These are phyloP conservation scores for Tribolium freemani DNA, from an alignment of 2,888 invertebrate genomes.

Conservation along the genomic window DNA sequence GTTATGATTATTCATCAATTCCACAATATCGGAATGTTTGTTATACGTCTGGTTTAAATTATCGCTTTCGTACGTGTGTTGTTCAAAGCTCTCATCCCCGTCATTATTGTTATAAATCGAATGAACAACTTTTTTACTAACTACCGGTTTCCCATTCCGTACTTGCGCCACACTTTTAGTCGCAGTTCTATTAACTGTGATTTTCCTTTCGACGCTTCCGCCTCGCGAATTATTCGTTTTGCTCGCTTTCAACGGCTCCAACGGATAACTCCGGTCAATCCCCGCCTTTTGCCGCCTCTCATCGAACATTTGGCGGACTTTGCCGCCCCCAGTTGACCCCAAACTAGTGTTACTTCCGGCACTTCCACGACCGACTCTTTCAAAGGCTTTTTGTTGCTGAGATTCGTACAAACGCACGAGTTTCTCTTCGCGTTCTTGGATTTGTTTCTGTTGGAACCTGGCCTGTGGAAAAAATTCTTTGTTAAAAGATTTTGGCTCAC, in stretches of 20 bases:
- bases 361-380: slow-evolving; percentile 71
- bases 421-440: slow-evolving; percentile 85
- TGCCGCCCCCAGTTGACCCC: slow-evolving; percentile 51
- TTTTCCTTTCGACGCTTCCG: slow-evolving; percentile 64
- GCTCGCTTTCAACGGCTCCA: slow-evolving; percentile 77
- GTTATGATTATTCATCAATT: slow-evolving; percentile 67
- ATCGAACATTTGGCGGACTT: slow-evolving; percentile 89
- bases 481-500: slow-evolving; percentile 1
- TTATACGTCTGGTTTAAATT: slow-evolving; percentile 25
- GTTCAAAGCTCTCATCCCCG: slow-evolving; percentile 61
- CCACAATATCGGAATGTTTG: slow-evolving; percentile 61
- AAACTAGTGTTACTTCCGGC: slow-evolving; percentile 60
- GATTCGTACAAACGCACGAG: slow-evolving; percentile 79
- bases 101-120: slow-evolving; percentile 64
- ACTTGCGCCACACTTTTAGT: slow-evolving; percentile 65
- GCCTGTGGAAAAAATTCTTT: slow-evolving; percentile 73
- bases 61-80: slow-evolving; percentile 56
- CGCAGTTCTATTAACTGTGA: slow-evolving; percentile 56
- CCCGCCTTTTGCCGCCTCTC: slow-evolving; percentile 83
- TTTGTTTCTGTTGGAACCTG: slow-evolving; percentile 85
- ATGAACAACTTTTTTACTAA: slow-evolving; percentile 63
- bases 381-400: slow-evolving; percentile 77
- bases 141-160: slow-evolving; percentile 65
- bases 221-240: slow-evolving; percentile 59
- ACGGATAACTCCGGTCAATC: slow-evolving; percentile 85